Percentiles rank a stretch among this genome's conserved stretches.
Conservation (phyloP, 2,888 invertebrate genomes). For the Elegia similella region DNA sequence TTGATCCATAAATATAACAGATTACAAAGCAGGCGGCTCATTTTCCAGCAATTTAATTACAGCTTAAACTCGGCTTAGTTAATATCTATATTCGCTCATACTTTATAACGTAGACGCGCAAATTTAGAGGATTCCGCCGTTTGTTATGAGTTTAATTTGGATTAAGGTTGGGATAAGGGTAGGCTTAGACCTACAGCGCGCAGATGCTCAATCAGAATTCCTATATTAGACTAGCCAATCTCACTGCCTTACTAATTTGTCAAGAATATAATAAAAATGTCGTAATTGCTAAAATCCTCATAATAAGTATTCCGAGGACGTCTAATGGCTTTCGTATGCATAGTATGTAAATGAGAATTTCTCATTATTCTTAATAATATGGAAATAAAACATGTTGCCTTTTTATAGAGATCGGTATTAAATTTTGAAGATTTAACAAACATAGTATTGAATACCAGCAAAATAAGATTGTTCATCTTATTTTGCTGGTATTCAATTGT, state of each 20-base stretch:
- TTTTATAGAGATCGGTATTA: too few relatives aligned
- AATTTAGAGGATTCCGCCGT: constrained; percentile 20
- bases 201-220: neutral
- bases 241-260: neutral
- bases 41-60: constrained; percentile 7
- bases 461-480: too few relatives aligned
- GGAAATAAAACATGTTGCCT: too few relatives aligned
- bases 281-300: neutral
- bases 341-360: neutral
- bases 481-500: too few relatives aligned
- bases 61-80: neutral
- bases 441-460: too few relatives aligned
- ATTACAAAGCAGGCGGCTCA: neutral
- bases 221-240: neutral
- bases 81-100: constrained; percentile 15
- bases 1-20: neutral
- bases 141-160: constrained; percentile 27
- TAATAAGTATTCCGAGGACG: neutral
- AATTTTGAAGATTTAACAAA: too few relatives aligned
- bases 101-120: constrained; percentile 13
- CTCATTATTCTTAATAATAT: too few relatives aligned
- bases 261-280: neutral
- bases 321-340: neutral
- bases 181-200: constrained; percentile 1
- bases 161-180: constrained; percentile 20